These are phyloP conservation scores for Busseola fusca DNA, from an alignment of 2,888 invertebrate species.

Conservation along the genomic window DNA sequence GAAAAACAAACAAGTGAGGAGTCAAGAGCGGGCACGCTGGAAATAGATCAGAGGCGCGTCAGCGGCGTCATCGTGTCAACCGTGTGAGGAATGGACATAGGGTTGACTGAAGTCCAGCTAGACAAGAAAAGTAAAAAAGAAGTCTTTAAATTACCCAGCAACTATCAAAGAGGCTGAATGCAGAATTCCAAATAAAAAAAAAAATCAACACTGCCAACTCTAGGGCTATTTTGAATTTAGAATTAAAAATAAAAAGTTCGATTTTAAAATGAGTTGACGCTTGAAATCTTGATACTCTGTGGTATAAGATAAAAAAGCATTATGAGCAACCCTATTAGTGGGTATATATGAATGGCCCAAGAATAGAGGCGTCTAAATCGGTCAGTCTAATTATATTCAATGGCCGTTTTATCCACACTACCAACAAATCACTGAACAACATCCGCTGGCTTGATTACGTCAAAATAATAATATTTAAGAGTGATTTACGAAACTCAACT, in stretches of 20 bases:
- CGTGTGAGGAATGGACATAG: slow-evolving; percentile 54
- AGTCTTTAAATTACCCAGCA: not conserved
- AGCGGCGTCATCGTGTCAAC: slow-evolving; percentile 69
- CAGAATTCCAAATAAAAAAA: slow-evolving; percentile 2
- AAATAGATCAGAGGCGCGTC: slow-evolving; percentile 74
- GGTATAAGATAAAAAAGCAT: not conserved
- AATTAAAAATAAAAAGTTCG: not conserved
- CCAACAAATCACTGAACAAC: slow-evolving; percentile 56
- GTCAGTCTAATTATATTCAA: slow-evolving; percentile 73
- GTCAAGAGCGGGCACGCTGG: slow-evolving; percentile 72
- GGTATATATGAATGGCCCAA: slow-evolving; percentile 71
- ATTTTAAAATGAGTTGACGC: slow-evolving; percentile 9
- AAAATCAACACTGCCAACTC: not conserved
- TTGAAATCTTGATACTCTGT: not conserved
- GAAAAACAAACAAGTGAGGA: slow-evolving; percentile 72
- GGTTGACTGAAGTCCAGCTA: slow-evolving; percentile 40
- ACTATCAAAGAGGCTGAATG: not conserved
- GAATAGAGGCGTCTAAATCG: slow-evolving; percentile 75
- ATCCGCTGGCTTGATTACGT: slow-evolving; percentile 58
- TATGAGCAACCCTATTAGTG: slow-evolving; percentile 38
- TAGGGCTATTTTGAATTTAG: not conserved
- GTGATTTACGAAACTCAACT: slow-evolving; percentile 55
- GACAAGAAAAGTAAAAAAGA: not conserved
- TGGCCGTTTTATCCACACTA: slow-evolving; percentile 65
- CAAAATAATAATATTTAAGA: slow-evolving; percentile 57